These are phyloP conservation scores for Rutilus rutilus DNA, from an alignment of 2,113 vertebrate genomes.

Conservation along the genomic window DNA sequence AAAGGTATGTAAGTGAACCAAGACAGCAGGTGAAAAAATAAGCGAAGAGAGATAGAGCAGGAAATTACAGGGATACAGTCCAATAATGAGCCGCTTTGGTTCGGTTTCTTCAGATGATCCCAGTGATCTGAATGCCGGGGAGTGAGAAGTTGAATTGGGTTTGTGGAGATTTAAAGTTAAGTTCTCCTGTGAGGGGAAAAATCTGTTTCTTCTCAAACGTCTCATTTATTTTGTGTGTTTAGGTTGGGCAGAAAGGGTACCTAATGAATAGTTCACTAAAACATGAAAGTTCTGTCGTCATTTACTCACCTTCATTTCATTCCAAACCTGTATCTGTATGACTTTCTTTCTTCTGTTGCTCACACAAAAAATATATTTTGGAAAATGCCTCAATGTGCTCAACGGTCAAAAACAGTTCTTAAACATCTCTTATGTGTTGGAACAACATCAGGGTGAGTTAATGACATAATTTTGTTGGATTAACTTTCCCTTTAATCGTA, in stretches of 20 bases:
- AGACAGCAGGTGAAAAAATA: conserved; percentile 7
- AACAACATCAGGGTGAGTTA: no score
- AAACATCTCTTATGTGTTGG: no score
- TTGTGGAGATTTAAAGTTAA: not conserved
- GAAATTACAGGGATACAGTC: conserved; percentile 35
- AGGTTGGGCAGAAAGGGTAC: no score
- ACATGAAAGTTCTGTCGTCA: no score
- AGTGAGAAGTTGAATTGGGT: not conserved
- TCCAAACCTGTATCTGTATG: no score
- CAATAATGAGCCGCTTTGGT: conserved; percentile 31
- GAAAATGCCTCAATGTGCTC: no score
- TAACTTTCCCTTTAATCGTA: not conserved
- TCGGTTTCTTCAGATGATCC: not conserved
- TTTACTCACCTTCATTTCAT: no score
- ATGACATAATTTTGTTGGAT: not conserved
- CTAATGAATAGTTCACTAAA: no score
- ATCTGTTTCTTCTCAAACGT: not conserved
- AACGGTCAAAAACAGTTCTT: no score
- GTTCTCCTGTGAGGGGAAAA: not conserved
- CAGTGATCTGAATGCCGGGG: not conserved
- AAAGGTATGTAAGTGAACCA: not conserved
- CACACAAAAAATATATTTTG: no score
- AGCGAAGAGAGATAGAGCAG: conserved; percentile 27
- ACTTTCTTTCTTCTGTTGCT: no score
- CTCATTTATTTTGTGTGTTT: no score